Conservation (phyloP, 2,797 vertebrate genomes). For the Cryptoblepharus egeriae region DNA sequence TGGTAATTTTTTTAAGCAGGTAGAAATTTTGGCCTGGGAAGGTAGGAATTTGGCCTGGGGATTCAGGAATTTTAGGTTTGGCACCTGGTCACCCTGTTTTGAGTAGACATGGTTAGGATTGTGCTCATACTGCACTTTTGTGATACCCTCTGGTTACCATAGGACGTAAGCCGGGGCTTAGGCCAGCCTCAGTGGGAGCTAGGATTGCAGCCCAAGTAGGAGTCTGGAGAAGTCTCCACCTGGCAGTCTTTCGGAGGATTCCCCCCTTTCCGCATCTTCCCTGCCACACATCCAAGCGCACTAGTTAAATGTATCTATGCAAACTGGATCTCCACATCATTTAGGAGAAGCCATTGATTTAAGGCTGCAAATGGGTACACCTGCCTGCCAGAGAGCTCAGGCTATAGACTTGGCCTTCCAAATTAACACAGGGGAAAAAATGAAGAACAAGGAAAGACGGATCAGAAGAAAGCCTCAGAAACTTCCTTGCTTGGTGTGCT, state of each 20-base stretch:
- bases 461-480: constrained; percentile 76
- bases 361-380: constrained; percentile 59
- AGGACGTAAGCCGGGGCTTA: no score
- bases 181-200: no score
- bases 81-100: no score
- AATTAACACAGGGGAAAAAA: constrained; percentile 70
- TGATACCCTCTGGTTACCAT: no score
- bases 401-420: constrained; percentile 69
- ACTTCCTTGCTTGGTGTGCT: constrained; percentile 75
- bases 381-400: constrained; percentile 53
- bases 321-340: constrained; percentile 51
- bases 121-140: no score
- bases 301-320: constrained; percentile 45
- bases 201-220: no score
- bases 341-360: constrained; percentile 51
- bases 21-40: no score
- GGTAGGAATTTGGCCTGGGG: no score
- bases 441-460: constrained; percentile 75
- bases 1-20: no score
- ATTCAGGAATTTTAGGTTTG: no score
- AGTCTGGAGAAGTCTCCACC: background rate
- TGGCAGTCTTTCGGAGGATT: background rate
- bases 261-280: background rate
- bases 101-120: no score
- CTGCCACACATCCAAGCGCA: background rate